A percentile compares a stretch with the other conserved stretches of the same genome.
Conservation (phyloP, 2,888 invertebrate species). For the Cistogaster globosa region DNA sequence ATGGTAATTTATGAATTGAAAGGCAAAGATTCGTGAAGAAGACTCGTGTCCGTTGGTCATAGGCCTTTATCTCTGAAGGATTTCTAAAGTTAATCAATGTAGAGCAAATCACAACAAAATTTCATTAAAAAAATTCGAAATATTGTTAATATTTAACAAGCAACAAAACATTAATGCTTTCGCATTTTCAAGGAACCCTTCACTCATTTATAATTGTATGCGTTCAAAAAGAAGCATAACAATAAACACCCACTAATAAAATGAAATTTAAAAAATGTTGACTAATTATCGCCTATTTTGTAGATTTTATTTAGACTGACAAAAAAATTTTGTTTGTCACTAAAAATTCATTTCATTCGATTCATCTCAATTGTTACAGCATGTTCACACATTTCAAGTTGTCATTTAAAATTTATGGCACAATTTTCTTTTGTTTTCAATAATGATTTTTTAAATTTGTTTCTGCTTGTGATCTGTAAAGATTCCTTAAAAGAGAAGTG, state of each 20-base stretch:
- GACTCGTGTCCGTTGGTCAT: no score
- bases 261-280: slow-evolving; percentile 40
- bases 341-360: slow-evolving; percentile 37
- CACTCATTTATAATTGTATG: no score
- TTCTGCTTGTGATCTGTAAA: slow-evolving; percentile 17
- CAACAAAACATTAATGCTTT: no score
- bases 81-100: no score
- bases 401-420: slow-evolving; percentile 44
- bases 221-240: background rate
- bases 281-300: slow-evolving; percentile 66
- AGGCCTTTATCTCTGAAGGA: no score
- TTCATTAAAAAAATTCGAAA: no score
- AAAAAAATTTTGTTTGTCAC: slow-evolving; percentile 22
- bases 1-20: no score
- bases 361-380: slow-evolving; percentile 26
- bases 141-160: no score
- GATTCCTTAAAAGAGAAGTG: slow-evolving; percentile 34
- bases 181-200: no score
- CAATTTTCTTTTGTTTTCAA: slow-evolving; percentile 32
- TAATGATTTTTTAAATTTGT: slow-evolving; percentile 13
- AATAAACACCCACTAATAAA: slow-evolving; percentile 45
- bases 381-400: slow-evolving; percentile 55
- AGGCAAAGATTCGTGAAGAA: no score
- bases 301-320: slow-evolving; percentile 7
- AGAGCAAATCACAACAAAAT: no score